Evolutionary conservation across 2,113 vertebrate genomes (phyloP).

Genomic region (Mormyrus lacerda): DNA sequence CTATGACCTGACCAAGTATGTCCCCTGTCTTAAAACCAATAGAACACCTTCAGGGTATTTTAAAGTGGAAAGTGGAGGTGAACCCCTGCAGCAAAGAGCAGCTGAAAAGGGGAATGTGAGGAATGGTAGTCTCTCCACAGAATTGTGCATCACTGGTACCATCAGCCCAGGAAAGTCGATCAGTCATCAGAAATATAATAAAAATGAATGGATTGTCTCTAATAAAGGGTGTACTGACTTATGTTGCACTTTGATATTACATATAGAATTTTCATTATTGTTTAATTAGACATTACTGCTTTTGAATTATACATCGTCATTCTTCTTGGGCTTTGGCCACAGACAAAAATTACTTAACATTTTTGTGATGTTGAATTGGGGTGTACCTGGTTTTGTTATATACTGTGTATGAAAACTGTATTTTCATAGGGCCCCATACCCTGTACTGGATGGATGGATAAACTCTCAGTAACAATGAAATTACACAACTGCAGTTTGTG

Average conservation of each 20-base stretch:
- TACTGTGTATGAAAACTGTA: neutral
- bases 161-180: neutral
- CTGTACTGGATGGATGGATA: neutral
- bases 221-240: neutral
- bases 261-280: neutral
- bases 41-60: neutral
- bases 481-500: neutral
- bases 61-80: neutral
- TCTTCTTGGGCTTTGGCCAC: neutral
- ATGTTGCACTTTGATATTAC: neutral
- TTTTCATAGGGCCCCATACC: neutral
- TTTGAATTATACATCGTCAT: neutral
- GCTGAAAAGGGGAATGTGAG: neutral
- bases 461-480: neutral
- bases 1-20: neutral
- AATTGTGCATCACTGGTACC: neutral
- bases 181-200: neutral
- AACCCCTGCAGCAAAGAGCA: neutral
- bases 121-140: neutral
- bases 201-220: neutral
- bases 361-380: neutral
- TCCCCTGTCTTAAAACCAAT: neutral
- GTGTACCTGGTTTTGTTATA: neutral
- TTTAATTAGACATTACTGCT: neutral
- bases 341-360: neutral